phyloP scores from a whole-genome alignment of 2,888 invertebrate species.

The Brenthis hecate region DNA sequence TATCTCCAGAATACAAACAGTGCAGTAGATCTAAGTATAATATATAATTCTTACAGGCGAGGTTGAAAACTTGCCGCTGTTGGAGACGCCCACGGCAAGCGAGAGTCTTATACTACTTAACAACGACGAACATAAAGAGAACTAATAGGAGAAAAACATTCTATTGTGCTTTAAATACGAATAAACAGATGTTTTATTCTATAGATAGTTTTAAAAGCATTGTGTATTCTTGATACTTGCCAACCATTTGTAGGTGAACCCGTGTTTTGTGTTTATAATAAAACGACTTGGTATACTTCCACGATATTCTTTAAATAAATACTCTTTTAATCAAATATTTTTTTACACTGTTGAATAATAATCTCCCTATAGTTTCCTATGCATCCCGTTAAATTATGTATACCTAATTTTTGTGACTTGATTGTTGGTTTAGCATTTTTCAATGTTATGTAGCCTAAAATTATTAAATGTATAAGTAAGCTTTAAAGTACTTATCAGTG shows the following conservation, averaged over 20 bases:
- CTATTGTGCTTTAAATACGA: constrained; percentile 28
- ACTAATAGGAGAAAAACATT: constrained; percentile 26
- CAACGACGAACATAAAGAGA: constrained; percentile 55
- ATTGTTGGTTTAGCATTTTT: too few relatives aligned
- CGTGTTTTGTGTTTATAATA: constrained; percentile 12
- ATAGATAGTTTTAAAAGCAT: constrained; percentile 23
- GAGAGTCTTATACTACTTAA: constrained; percentile 69
- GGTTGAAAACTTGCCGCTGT: constrained; percentile 69
- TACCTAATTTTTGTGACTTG: too few relatives aligned
- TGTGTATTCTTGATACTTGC: constrained; percentile 20
- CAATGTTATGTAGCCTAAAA: too few relatives aligned
- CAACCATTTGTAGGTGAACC: constrained; percentile 17
- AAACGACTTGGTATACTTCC: neutral
- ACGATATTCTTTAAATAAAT: constrained; percentile 25
- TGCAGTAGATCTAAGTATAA: neutral
- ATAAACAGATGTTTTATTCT: constrained; percentile 27
- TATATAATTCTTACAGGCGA: constrained; percentile 61
- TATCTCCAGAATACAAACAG: constrained; percentile 10
- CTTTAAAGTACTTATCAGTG: too few relatives aligned
- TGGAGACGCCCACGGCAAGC: constrained; percentile 66
- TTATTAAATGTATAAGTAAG: too few relatives aligned
- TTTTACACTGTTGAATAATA: neutral
- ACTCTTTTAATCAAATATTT: constrained; percentile 4
- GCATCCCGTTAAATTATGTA: too few relatives aligned
- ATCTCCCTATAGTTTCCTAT: neutral